phyloP scores from a whole-genome alignment of 2,888 invertebrate species.

The Lepetodrilus schrolli region DNA sequence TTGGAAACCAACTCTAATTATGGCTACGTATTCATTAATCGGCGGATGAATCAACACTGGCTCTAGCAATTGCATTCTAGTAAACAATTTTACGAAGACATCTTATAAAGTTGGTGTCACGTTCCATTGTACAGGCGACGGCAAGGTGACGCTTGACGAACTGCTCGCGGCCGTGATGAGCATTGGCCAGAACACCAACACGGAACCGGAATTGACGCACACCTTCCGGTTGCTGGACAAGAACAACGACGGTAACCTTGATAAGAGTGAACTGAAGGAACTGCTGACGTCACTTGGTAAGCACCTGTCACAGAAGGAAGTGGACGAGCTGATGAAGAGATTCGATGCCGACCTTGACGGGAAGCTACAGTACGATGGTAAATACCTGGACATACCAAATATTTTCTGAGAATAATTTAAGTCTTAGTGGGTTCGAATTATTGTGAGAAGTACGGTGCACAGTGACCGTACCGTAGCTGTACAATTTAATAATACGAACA shows the following conservation, averaged over 20 bases:
- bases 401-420: too few species aligned
- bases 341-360: constrained; percentile 98
- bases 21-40: too few species aligned
- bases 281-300: constrained; percentile 46
- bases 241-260: constrained; percentile 46
- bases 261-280: constrained; percentile 41
- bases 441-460: too few species aligned
- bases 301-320: constrained; percentile 44
- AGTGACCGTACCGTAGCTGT: too few species aligned
- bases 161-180: constrained; percentile 99
- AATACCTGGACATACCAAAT: too few species aligned
- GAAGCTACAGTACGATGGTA: constrained; percentile 53
- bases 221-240: constrained; percentile 49
- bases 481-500: too few species aligned
- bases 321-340: constrained; percentile 51
- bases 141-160: constrained; percentile 99
- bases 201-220: constrained; percentile 85
- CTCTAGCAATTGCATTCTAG: too few species aligned
- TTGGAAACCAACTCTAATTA: too few species aligned
- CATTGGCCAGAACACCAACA: constrained; percentile 32
- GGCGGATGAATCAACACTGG: too few species aligned
- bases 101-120: too few species aligned
- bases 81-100: too few species aligned
- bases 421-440: too few species aligned
- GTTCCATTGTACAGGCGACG: constrained; percentile 84